Evolutionary conservation across 2,888 invertebrate genomes (phyloP).

Genomic region (Acleris emargana): DNA sequence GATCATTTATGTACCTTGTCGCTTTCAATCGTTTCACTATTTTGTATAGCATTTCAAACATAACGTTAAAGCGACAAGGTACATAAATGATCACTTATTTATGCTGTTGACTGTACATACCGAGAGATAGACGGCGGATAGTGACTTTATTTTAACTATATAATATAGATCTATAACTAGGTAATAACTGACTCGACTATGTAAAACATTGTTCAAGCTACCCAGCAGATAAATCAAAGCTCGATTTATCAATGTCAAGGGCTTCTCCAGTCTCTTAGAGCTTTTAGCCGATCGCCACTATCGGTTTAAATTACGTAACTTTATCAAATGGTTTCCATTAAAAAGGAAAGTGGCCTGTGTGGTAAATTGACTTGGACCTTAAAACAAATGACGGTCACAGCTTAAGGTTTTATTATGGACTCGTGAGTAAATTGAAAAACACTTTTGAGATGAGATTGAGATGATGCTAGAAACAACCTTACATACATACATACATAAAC

Average conservation of each 20-base stretch:
- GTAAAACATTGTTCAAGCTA: slow-evolving; percentile 41
- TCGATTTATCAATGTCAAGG: slow-evolving; percentile 32
- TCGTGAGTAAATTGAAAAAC: background rate
- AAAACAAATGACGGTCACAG: slow-evolving; percentile 4
- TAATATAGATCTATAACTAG: no score
- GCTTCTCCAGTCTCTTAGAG: slow-evolving; percentile 12
- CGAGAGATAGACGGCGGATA: no score
- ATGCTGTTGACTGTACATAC: no score
- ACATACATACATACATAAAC: no score
- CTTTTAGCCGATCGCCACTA: slow-evolving; percentile 19
- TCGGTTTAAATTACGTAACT: slow-evolving; percentile 29
- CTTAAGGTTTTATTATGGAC: background rate
- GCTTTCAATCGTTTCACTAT: no score
- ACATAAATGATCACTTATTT: no score
- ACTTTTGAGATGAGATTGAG: no score
- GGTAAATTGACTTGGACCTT: slow-evolving; percentile 10
- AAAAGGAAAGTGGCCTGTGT: slow-evolving; percentile 33
- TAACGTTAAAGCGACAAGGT: no score
- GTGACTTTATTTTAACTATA: no score
- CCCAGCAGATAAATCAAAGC: slow-evolving; percentile 34
- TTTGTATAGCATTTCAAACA: no score
- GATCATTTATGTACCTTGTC: no score
- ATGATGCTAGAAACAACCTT: background rate
- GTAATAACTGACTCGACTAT: slow-evolving; percentile 30
- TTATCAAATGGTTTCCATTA: slow-evolving; percentile 28